Conservation (phyloP, 2,797 vertebrate species). For the Glyptemys insculpta region DNA sequence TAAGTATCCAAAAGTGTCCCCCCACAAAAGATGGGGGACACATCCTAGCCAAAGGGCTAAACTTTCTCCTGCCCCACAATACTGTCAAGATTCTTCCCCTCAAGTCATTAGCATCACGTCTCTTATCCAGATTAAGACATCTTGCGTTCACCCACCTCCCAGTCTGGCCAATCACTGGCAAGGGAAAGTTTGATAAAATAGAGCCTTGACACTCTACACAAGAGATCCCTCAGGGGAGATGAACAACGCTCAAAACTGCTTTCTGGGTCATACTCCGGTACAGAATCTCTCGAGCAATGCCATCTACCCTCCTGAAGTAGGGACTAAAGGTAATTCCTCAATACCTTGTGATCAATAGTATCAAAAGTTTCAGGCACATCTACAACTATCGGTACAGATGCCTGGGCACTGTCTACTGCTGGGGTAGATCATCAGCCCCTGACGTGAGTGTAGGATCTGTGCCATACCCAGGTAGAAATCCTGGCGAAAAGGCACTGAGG, state of each 20-base stretch:
- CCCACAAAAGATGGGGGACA: no score
- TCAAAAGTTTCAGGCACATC: neutral
- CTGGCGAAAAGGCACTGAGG: constrained; percentile 72
- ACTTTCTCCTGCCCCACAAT: neutral
- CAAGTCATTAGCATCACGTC: neutral
- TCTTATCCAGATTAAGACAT: neutral
- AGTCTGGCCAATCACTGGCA: neutral
- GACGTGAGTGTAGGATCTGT: constrained; percentile 48
- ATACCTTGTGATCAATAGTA: no score
- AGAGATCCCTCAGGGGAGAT: no score
- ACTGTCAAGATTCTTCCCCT: neutral
- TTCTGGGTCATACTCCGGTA: no score
- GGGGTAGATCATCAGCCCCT: no score
- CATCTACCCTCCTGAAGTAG: no score
- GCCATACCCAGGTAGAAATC: constrained; percentile 76
- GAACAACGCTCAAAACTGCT: no score
- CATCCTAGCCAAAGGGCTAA: neutral
- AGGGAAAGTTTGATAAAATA: neutral
- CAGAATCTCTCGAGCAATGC: no score
- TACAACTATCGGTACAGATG: constrained; percentile 32
- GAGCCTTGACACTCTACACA: neutral
- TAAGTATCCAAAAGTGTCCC: no score
- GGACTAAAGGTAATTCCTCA: no score
- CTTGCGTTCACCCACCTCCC: neutral
- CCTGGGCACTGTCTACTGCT: constrained; percentile 37